Evolutionary conservation across 1,140 invertebrate species (phyloP), one percentile per base, ranked within the genome.

Genomic region (Zaprionus ornatus): DNA sequence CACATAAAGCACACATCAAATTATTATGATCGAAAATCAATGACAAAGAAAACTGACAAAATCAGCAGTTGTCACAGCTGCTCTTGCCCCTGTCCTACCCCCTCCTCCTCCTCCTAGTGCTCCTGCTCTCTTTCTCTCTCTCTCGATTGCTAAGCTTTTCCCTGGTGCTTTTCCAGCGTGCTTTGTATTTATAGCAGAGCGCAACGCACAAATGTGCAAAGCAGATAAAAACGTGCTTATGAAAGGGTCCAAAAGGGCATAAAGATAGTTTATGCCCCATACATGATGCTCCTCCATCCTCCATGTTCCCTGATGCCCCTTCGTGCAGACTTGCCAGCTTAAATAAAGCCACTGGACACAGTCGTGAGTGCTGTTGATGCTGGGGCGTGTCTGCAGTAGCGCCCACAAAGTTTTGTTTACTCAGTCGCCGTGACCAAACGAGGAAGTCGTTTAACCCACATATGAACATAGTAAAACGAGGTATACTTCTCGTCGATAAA

Each of bases 1-100:
- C 55, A 80, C 83, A 87, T 88, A 87, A 87, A 87, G 77, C 83
- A 83, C 83, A 80, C 77, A 83, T 78, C 80, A 73, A 83, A 87
- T 87, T 88, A 88, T 88, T 83, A 87, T 80, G 84, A 87, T 88
- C 84, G 84, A 80, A 82, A 87, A 83, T 87, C 83, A 88, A 87
- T 87, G 83, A 74, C 77, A 80, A 82, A 87, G 83, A 87, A 87
- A 87, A 87, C 84, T 75, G 84, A 88, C 84, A 83, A 80, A 80
- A 87, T 87, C 83, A 88, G 83, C 83, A 88, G 35, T 52, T 71
- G 54, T 48, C 50, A 65, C 35, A 45, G 45, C 54, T 55, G 40
- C 25, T 57, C 42, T 15, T 19, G 35, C 50, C 32, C 15, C 50
- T 25, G 15, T 7, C 9, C 10, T 0, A 1, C 4, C 3, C 4